Percentiles rank a stretch among this genome's conserved stretches.
Evolutionary conservation across 2,888 invertebrate species (phyloP).

Genomic region (Leptopilina syphax): DNA sequence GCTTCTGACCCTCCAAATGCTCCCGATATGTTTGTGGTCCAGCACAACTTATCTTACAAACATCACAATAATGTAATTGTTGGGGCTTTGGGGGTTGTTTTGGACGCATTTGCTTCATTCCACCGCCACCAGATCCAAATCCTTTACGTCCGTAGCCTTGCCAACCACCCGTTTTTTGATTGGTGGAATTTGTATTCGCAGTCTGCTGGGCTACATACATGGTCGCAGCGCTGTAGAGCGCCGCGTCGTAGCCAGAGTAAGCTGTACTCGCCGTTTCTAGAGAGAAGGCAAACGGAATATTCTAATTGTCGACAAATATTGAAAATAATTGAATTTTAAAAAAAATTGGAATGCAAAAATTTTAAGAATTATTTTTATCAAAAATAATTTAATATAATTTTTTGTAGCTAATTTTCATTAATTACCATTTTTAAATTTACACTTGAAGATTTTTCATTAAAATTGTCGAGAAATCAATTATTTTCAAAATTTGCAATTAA

Average conservation of each 20-base stretch:
- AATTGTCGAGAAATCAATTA: no score
- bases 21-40: constrained; percentile 96
- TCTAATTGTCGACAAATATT: constrained; percentile 4
- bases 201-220: constrained; percentile 92
- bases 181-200: constrained; percentile 77
- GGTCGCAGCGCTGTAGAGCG: constrained; percentile 95
- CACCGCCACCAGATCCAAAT: constrained; percentile 75
- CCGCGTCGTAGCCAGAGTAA: constrained; percentile 95
- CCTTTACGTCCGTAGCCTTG: constrained; percentile 81
- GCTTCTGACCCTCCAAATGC: constrained; percentile 98
- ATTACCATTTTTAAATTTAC: no score
- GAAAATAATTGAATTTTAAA: no score
- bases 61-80: constrained; percentile 98
- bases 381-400: no score
- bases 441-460: no score
- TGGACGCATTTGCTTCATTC: constrained; percentile 81
- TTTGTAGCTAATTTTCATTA: no score
- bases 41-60: constrained; percentile 98
- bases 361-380: no score
- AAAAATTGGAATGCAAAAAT: no score
- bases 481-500: no score
- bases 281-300: background rate
- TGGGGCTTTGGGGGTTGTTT: constrained; percentile 93
- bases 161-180: constrained; percentile 79
- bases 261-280: constrained; percentile 82